Conservation (phyloP, 2,888 invertebrate species). For the Venusia cambrica region DNA sequence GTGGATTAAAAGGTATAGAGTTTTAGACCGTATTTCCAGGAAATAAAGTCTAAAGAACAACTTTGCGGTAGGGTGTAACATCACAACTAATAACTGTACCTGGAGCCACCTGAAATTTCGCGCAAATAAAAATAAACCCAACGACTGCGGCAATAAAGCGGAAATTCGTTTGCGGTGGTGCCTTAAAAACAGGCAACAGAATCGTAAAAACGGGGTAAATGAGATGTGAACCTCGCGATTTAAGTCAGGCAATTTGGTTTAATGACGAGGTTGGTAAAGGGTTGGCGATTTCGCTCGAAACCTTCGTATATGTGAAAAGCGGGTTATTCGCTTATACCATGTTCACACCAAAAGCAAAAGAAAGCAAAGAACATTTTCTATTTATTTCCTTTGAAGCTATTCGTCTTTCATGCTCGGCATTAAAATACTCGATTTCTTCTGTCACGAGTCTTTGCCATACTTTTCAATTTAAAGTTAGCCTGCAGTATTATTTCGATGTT, state of each 20-base stretch:
- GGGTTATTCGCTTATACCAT: neutral
- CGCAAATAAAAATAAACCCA: slow-evolving; percentile 9
- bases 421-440: too few relatives aligned
- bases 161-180: slow-evolving; percentile 13
- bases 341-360: too few relatives aligned
- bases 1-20: slow-evolving; percentile 10
- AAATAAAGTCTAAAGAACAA: slow-evolving; percentile 15
- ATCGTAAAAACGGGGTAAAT: slow-evolving; percentile 61
- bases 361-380: too few relatives aligned
- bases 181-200: slow-evolving; percentile 35
- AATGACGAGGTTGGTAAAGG: slow-evolving; percentile 42
- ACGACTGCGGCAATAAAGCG: slow-evolving; percentile 2
- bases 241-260: slow-evolving; percentile 57
- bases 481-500: too few relatives aligned
- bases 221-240: slow-evolving; percentile 66
- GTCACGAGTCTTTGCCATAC: too few relatives aligned
- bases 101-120: slow-evolving; percentile 11
- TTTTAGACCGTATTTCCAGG: slow-evolving; percentile 12
- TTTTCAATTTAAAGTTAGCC: too few relatives aligned
- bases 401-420: too few relatives aligned
- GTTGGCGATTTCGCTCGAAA: slow-evolving; percentile 22
- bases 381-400: too few relatives aligned
- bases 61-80: slow-evolving; percentile 9
- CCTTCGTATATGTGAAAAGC: slow-evolving; percentile 2
- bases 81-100: slow-evolving; percentile 20